A percentile compares a stretch with the other conserved stretches of the same genome.
phyloP scores from a whole-genome alignment of 92 coral and sea anemone genomes.

The Epizoanthus rinbou region DNA sequence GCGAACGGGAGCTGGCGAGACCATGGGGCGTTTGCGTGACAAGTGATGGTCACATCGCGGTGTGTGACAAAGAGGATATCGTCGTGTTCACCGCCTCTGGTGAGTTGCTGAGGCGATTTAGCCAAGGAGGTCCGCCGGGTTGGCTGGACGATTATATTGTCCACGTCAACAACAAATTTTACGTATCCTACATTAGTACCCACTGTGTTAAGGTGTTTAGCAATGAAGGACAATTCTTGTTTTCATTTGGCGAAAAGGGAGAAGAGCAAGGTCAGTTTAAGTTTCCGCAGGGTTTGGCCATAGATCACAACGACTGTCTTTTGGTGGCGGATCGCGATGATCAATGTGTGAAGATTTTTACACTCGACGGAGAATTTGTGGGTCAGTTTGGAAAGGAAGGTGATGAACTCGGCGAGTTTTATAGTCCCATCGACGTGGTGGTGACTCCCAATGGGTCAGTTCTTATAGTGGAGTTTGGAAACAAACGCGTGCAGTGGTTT shows the following conservation, averaged over 20 bases:
- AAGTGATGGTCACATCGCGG: constrained; percentile 35
- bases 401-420: constrained; percentile 66
- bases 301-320: constrained; percentile 65
- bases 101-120: constrained; percentile 24
- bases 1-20: constrained; percentile 26
- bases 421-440: constrained; percentile 75
- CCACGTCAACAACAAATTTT: constrained; percentile 47
- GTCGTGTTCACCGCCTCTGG: constrained; percentile 28
- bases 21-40: constrained; percentile 46
- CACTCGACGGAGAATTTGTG: constrained; percentile 66
- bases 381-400: constrained; percentile 68
- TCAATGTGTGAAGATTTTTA: constrained; percentile 73
- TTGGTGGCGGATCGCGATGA: constrained; percentile 78
- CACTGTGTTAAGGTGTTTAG: constrained; percentile 79
- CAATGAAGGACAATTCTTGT: constrained; percentile 71
- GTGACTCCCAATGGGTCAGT: constrained; percentile 64
- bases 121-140: constrained; percentile 42
- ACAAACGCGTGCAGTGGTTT: constrained; percentile 68
- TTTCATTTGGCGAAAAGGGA: constrained; percentile 53
- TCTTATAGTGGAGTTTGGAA: constrained; percentile 69
- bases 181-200: constrained; percentile 82
- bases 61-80: constrained; percentile 43
- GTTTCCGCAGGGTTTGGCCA: constrained; percentile 81
- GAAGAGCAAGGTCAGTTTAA: constrained; percentile 50
- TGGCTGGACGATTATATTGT: constrained; percentile 44